These are phyloP conservation scores for Acleris laterana DNA, from an alignment of 2,888 invertebrate genomes.

Conservation along the genomic window DNA sequence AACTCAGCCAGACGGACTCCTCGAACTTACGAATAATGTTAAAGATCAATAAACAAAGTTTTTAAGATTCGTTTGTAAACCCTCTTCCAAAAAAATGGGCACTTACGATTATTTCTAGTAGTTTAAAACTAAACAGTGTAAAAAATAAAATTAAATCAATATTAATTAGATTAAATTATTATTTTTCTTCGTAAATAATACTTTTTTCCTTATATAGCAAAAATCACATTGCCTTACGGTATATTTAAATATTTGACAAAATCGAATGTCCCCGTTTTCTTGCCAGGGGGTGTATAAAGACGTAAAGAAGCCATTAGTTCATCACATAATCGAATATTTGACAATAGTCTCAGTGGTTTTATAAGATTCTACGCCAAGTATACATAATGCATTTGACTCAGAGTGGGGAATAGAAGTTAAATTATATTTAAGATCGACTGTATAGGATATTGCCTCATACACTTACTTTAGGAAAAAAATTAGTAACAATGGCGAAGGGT, in stretches of 20 bases:
- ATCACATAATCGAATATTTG: neutral
- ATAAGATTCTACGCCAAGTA: constrained; percentile 20
- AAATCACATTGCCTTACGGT: neutral
- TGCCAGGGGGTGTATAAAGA: neutral
- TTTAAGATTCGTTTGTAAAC: too few relatives aligned
- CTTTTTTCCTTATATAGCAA: neutral
- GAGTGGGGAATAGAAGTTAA: constrained; percentile 24
- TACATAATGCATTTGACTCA: constrained; percentile 27
- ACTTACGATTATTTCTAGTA: too few relatives aligned
- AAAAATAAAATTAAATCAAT: too few relatives aligned
- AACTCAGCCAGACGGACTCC: too few relatives aligned
- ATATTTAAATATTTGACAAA: too few relatives aligned
- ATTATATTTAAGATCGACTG: constrained; percentile 36
- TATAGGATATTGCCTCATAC: constrained; percentile 46
- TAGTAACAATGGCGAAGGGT: constrained; percentile 20
- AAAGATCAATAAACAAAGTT: too few relatives aligned
- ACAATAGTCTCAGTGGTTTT: constrained; percentile 12
- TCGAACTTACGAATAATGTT: too few relatives aligned
- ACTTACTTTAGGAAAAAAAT: constrained; percentile 15
- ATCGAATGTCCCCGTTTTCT: neutral
- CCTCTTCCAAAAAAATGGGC: too few relatives aligned
- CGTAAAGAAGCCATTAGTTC: neutral
- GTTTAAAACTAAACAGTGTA: too few relatives aligned
- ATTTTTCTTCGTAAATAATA: too few relatives aligned
- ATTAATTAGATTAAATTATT: too few relatives aligned